Evolutionary conservation across 2,888 invertebrate genomes (phyloP).

Genomic region (Polymixis lichenea): DNA sequence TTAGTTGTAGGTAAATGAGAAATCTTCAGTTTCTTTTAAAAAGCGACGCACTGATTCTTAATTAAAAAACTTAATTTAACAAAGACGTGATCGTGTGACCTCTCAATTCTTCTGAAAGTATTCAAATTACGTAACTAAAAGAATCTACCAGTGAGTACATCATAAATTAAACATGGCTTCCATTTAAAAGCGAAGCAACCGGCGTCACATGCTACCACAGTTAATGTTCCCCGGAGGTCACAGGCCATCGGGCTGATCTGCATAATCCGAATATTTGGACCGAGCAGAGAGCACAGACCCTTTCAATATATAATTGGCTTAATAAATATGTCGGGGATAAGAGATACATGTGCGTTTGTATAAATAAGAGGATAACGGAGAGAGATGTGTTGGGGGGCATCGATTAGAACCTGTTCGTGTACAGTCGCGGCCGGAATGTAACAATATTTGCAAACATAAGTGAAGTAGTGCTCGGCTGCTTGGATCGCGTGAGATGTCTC

Average conservation of each 20-base stretch:
- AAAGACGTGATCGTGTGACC: conserved; percentile 27
- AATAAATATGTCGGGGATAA: conserved; percentile 62
- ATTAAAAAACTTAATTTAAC: conserved; percentile 29
- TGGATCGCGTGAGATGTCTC: conserved; percentile 31
- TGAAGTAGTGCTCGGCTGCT: conserved; percentile 21
- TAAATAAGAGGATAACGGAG: conserved; percentile 54
- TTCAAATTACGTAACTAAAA: conserved; percentile 33
- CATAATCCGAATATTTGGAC: conserved; percentile 66
- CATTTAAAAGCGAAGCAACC: conserved; percentile 21
- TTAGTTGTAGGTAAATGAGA: background rate
- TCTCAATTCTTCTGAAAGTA: conserved; percentile 17
- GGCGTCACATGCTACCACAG: conserved; percentile 23
- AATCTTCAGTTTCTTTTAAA: background rate
- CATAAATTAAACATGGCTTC: conserved; percentile 44
- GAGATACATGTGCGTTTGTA: conserved; percentile 45
- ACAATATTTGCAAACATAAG: conserved; percentile 36
- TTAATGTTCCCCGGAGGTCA: conserved; percentile 47
- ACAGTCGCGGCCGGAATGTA: conserved; percentile 24
- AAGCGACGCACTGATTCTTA: background rate
- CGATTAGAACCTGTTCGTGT: conserved; percentile 24
- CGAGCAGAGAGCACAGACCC: conserved; percentile 35
- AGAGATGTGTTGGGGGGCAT: conserved; percentile 23
- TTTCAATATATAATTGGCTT: conserved; percentile 58
- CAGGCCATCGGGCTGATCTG: conserved; percentile 65
- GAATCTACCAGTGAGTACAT: conserved; percentile 32